phyloP scores from a whole-genome alignment of 2,113 vertebrate species.

The Cervus canadensis region DNA sequence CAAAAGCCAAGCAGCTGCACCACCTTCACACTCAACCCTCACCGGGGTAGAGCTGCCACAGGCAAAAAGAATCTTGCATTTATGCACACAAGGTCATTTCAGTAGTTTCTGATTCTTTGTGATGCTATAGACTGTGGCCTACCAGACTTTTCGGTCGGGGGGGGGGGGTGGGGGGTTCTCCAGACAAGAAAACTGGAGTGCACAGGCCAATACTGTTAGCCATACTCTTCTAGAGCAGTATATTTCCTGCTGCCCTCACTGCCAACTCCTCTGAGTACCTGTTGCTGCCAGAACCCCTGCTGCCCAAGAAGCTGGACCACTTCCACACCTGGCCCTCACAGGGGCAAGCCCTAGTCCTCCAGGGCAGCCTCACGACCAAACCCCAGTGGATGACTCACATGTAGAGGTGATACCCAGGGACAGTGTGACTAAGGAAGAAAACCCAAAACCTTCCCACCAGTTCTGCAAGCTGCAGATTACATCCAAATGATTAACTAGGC shows the following conservation, averaged over 20 bases:
- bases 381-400: not conserved
- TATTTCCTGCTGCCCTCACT: not conserved
- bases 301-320: not conserved
- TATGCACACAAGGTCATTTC: not conserved
- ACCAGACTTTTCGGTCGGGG: not conserved
- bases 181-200: not conserved
- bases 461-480: not conserved
- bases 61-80: not conserved
- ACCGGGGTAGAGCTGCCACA: not conserved
- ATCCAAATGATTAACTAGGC: not conserved
- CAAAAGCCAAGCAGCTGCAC: not conserved
- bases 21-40: not conserved
- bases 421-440: not conserved
- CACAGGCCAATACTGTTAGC: not conserved
- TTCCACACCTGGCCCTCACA: not conserved
- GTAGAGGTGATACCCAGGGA: not conserved
- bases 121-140: not conserved
- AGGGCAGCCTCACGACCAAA: not conserved
- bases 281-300: not conserved
- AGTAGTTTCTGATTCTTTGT: fast-evolving
- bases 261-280: not conserved
- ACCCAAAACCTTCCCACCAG: not conserved
- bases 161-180: not conserved
- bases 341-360: not conserved
- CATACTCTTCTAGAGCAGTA: not conserved